Percentiles rank a stretch among this genome's conserved stretches.
Conservation (phyloP, 2,797 vertebrate genomes). For the Neostethus bicornis region DNA sequence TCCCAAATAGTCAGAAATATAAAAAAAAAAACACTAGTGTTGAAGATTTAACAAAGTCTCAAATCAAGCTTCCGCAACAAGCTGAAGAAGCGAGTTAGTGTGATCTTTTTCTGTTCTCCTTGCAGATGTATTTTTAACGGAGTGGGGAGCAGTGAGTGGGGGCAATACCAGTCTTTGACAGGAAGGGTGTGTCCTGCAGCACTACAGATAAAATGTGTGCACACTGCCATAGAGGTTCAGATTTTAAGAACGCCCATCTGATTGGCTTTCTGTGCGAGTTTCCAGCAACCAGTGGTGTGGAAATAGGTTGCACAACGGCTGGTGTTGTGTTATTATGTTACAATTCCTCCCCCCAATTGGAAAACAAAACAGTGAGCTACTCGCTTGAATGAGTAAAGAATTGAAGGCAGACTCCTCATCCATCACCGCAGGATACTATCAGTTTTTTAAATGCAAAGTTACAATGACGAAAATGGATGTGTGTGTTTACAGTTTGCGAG, state of each 20-base stretch:
- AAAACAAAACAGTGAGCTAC: slow-evolving; percentile 21
- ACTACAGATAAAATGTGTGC: slow-evolving; percentile 33
- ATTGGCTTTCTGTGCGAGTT: slow-evolving; percentile 7
- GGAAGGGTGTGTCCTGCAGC: slow-evolving; percentile 51
- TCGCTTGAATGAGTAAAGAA: slow-evolving; percentile 29
- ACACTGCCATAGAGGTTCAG: slow-evolving; percentile 19
- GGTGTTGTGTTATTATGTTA: slow-evolving; percentile 11
- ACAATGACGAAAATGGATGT: slow-evolving; percentile 10
- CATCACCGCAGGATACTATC: slow-evolving; percentile 23
- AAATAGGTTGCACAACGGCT: slow-evolving; percentile 20
- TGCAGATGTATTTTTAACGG: slow-evolving; percentile 66
- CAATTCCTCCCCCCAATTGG: slow-evolving; percentile 5
- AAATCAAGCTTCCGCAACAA: slow-evolving; percentile 53
- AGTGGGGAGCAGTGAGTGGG: no score
- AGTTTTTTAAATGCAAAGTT: slow-evolving; percentile 20
- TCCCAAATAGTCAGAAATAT: slow-evolving; percentile 7
- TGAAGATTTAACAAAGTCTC: slow-evolving; percentile 32
- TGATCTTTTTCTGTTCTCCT: slow-evolving; percentile 62
- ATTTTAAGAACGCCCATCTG: slow-evolving; percentile 50
- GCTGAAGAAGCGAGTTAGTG: slow-evolving; percentile 39
- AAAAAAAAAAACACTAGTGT: neutral
- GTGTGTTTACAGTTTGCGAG: slow-evolving; percentile 7
- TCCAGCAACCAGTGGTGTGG: slow-evolving; percentile 17
- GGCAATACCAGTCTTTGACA: slow-evolving; percentile 49
- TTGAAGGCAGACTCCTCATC: slow-evolving; percentile 23